A percentile compares a stretch with the other conserved stretches of the same genome.
These are phyloP conservation scores for Neosilurus hyrtlii DNA, from an alignment of 2,797 vertebrate genomes.

Conservation along the genomic window DNA sequence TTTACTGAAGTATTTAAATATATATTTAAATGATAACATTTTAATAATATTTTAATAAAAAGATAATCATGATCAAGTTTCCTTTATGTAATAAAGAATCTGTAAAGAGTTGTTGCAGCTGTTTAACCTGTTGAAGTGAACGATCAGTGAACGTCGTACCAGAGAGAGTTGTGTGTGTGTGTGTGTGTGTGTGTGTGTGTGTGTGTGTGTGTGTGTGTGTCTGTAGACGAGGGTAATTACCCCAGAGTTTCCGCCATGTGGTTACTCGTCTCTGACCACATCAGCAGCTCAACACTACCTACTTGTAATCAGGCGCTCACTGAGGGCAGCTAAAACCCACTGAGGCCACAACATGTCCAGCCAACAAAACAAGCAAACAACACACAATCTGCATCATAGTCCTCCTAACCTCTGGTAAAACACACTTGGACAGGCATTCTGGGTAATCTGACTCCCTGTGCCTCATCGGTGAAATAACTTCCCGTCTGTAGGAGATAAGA, in stretches of 20 bases:
- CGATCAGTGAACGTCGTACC: background rate
- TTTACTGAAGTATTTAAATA: too few species aligned
- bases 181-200: constrained; percentile 1
- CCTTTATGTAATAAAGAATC: background rate
- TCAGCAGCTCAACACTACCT: constrained; percentile 55
- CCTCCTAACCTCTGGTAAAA: background rate
- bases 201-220: background rate
- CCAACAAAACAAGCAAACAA: background rate
- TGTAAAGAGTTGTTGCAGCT: background rate
- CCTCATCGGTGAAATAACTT: background rate
- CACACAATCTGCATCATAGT: background rate
- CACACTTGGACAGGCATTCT: background rate
- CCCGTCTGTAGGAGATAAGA: constrained; percentile 2
- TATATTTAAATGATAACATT: too few species aligned
- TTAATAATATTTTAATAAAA: too few species aligned
- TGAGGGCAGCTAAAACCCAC: constrained; percentile 51
- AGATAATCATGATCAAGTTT: background rate
- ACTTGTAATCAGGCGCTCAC: constrained; percentile 63
- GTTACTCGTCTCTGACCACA: constrained; percentile 59
- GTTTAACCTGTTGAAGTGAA: background rate
- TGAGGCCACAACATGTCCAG: constrained; percentile 49
- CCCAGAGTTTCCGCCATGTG: constrained; percentile 62
- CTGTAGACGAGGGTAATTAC: constrained; percentile 53
- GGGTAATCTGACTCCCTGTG: background rate
- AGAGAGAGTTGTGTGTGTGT: background rate